Percentiles rank a stretch among this genome's conserved stretches.
phyloP scores from a whole-genome alignment of 1,140 invertebrate species.

The Sesamia nonagrioides region DNA sequence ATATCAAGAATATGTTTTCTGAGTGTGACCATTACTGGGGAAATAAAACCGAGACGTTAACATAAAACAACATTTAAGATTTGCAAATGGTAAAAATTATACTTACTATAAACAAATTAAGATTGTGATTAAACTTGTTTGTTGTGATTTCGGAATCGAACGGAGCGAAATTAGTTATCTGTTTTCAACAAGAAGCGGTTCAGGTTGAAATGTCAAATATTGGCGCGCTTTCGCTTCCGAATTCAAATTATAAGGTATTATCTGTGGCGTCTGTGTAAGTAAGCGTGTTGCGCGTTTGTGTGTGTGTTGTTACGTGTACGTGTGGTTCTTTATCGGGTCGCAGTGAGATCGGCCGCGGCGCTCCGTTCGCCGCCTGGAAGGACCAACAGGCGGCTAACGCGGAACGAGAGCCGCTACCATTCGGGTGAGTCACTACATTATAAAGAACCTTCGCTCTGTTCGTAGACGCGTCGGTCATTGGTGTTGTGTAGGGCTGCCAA shows the following conservation, averaged over 20 bases:
- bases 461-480: conserved; percentile 56
- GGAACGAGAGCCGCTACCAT: conserved; percentile 98
- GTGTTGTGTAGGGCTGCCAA: conserved; percentile 45
- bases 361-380: conserved; percentile 90
- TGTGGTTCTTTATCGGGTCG: conserved; percentile 76
- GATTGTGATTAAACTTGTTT: conserved; percentile 48
- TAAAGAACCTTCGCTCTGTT: conserved; percentile 65
- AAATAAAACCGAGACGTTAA: conserved; percentile 19
- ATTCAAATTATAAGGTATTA: conserved; percentile 60
- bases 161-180: not conserved
- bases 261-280: conserved; percentile 66
- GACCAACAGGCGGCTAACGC: conserved; percentile 95
- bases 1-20: conserved; percentile 22
- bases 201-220: conserved; percentile 15
- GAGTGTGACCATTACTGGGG: conserved; percentile 18
- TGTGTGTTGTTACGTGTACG: conserved; percentile 56
- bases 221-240: conserved; percentile 63
- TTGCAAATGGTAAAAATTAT: conserved; percentile 20
- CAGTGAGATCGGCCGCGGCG: conserved; percentile 78
- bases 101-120: conserved; percentile 19
- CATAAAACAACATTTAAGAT: conserved; percentile 21
- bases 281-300: conserved; percentile 62
- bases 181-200: conserved; percentile 2
- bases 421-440: conserved; percentile 92
- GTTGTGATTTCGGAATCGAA: conserved; percentile 62